Evolutionary conservation across 2,797 vertebrate species (phyloP), one percentile per base, ranked within the genome.

Genomic region (Amazonetta brasiliensis): DNA sequence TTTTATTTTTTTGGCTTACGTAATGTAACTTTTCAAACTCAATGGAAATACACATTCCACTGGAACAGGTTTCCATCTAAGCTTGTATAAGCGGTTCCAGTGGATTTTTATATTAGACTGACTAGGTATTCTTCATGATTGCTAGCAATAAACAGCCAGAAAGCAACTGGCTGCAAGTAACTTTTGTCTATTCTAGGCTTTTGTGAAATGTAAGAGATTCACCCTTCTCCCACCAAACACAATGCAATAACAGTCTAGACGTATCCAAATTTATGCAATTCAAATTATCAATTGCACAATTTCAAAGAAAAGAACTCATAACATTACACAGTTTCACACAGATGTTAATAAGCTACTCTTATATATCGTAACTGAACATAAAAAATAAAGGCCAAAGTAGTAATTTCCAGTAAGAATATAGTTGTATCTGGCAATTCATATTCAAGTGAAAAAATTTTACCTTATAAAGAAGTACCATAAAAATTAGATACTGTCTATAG

Each of bases 241-340:
- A 91, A 55, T 73, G 86, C 63, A 92, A 95, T n/a, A 90, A 31
- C 35, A 93, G 92, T 96, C 84, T 86, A 94, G 93, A 95, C 89
- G 67, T 43, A 87, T 48, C 35, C 62, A 30, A 66, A 12, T 59
- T 96, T 94, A 84, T 89, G 91, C 80, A 95, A 92, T 88, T 73
- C 37, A 69, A 59, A 58, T 80, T 78, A 79, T 28, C 60, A 28
- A 30, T 94, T 96, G 71, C 89, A 76, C 85, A 96, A 93, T 20
- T 62, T 33, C 50, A 55, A 11, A 63, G 69, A 84, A 88, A 69
- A 81, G 46, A 43, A 68, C 44, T 84, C 39, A 46, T n/a, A 85
- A 9, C 12, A 44, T 31, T 71, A 76, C 37, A 67, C n/a, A 67
- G 25, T n/a, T 68, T 74, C 46, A 81, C 5, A 25, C 3, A 68